Conservation (phyloP, 2,888 invertebrate species). For the Harpalus rubripes region DNA sequence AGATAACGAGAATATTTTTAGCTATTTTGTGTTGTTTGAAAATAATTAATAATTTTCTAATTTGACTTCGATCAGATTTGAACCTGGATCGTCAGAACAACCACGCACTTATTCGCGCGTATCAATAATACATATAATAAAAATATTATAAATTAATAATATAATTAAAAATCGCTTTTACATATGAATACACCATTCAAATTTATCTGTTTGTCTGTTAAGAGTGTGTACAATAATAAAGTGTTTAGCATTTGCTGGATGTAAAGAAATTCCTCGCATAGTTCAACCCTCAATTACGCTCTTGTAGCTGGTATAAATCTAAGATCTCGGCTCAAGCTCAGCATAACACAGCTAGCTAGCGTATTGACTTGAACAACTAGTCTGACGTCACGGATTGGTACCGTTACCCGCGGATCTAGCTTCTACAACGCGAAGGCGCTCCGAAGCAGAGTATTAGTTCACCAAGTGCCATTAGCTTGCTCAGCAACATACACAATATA, state of each 20-base stretch:
- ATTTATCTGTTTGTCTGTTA: background rate
- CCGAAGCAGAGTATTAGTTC: background rate
- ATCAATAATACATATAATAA: too few species aligned
- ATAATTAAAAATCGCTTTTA: too few species aligned
- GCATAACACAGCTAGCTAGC: background rate
- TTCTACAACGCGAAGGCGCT: background rate
- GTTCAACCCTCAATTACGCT: background rate
- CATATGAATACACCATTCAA: too few species aligned
- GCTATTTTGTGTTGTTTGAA: too few species aligned
- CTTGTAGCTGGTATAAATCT: background rate
- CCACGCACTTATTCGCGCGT: too few species aligned
- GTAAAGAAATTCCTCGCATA: background rate
- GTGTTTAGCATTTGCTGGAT: background rate
- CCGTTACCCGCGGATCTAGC: conserved; percentile 22
- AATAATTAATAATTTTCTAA: too few species aligned
- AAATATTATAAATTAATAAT: too few species aligned
- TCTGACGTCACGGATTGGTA: conserved; percentile 28
- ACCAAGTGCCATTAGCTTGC: conserved; percentile 1
- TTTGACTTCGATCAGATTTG: too few species aligned
- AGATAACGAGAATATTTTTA: too few species aligned
- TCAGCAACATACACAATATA: background rate
- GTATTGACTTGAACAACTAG: conserved; percentile 13
- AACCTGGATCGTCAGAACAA: too few species aligned
- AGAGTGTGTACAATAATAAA: background rate
- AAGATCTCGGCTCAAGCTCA: background rate